phyloP scores from a whole-genome alignment of 35 echinoderm and acorn worm genomes.

The Heliocidaris erythrogramma region DNA sequence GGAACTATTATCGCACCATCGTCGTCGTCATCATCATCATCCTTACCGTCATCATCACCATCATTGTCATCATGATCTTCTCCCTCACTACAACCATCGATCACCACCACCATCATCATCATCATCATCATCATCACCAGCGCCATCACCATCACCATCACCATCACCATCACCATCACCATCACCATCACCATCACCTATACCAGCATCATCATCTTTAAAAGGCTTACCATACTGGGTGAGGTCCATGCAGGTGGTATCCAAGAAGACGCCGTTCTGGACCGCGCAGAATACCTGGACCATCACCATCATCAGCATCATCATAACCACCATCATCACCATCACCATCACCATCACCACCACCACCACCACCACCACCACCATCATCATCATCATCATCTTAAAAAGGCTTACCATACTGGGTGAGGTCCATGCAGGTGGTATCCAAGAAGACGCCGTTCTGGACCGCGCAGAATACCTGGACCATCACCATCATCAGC shows the following conservation, averaged over 20 bases:
- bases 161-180: not conserved
- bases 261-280: not conserved
- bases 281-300: slow-evolving; percentile 49
- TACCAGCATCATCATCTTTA: not conserved
- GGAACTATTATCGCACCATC: not conserved
- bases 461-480: slow-evolving; percentile 46
- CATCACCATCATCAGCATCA: slow-evolving; percentile 46
- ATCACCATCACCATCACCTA: not conserved
- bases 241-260: slow-evolving; percentile 47
- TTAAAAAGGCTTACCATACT: slow-evolving; percentile 57
- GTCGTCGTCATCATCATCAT: not conserved
- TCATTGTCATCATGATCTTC: not conserved
- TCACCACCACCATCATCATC: not conserved
- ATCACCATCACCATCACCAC: not conserved
- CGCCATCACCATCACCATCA: not conserved
- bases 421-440: slow-evolving; percentile 53
- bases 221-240: slow-evolving; percentile 62
- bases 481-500: slow-evolving; percentile 54
- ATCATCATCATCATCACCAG: not conserved
- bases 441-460: not conserved
- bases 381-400: not conserved
- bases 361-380: not conserved
- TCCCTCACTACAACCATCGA: not conserved
- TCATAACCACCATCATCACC: not conserved
- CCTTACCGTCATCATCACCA: not conserved